Evolutionary conservation across 2,888 invertebrate genomes (phyloP).

Genomic region (Tetranychus piercei): DNA sequence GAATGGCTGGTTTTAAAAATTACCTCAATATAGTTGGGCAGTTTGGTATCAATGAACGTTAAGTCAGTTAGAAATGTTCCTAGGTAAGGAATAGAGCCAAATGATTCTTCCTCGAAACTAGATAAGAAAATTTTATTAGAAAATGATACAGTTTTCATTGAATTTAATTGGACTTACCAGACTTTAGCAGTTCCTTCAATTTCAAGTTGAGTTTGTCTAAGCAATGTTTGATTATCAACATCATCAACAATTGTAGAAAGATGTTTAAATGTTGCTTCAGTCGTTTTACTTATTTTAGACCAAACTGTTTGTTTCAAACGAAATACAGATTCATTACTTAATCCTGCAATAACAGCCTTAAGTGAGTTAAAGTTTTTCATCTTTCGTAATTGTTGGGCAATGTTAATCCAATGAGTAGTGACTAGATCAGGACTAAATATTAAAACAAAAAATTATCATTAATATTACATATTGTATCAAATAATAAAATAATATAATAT

Average conservation of each 20-base stretch:
- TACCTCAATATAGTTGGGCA: slow-evolving; percentile 21
- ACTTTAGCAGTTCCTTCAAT: slow-evolving; percentile 24
- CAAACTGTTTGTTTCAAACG: slow-evolving; percentile 21
- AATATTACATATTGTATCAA: background rate
- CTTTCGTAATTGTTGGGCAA: slow-evolving; percentile 20
- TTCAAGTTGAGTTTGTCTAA: slow-evolving; percentile 22
- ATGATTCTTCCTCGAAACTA: slow-evolving; percentile 22
- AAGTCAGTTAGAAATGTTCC: slow-evolving; percentile 95
- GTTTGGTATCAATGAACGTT: slow-evolving; percentile 80
- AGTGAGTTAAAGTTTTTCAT: slow-evolving; percentile 23
- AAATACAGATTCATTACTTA: slow-evolving; percentile 23
- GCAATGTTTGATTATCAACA: slow-evolving; percentile 22
- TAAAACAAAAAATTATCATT: background rate
- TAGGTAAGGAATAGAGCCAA: slow-evolving; percentile 85
- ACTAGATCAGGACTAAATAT: slow-evolving; percentile 18
- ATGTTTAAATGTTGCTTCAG: slow-evolving; percentile 18
- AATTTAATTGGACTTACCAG: slow-evolving; percentile 11
- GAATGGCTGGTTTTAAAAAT: background rate
- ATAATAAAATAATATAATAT: background rate
- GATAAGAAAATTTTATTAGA: background rate
- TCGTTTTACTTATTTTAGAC: slow-evolving; percentile 16
- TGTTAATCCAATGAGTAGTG: slow-evolving; percentile 22
- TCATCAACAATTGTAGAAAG: slow-evolving; percentile 22
- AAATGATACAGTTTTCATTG: slow-evolving; percentile 3
- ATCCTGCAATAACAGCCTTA: slow-evolving; percentile 22